Evolutionary conservation across 2,888 invertebrate genomes (phyloP).

Genomic region (Oithona nana): DNA sequence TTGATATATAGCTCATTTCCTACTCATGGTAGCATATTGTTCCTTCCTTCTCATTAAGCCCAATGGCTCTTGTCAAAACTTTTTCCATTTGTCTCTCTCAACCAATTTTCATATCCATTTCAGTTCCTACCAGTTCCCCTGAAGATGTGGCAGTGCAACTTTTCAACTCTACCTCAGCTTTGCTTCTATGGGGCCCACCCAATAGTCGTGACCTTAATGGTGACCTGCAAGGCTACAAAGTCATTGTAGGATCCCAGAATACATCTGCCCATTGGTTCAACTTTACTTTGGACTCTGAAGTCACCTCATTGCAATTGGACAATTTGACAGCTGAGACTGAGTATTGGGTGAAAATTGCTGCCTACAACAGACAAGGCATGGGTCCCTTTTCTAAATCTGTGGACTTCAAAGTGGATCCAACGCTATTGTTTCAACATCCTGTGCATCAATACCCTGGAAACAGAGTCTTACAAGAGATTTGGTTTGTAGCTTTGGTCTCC

Average conservation of each 20-base stretch:
- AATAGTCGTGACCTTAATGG: not conserved
- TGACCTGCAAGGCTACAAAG: slow-evolving; percentile 10
- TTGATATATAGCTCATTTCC: no score
- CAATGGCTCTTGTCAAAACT: no score
- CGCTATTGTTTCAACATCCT: not conserved
- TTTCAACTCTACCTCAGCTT: not conserved
- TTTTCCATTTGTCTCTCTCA: no score
- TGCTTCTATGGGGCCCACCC: slow-evolving; percentile 7
- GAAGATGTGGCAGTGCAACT: slow-evolving; percentile 1
- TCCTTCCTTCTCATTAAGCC: no score
- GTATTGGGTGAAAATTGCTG: slow-evolving; percentile 2
- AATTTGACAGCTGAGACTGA: not conserved
- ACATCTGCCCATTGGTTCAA: not conserved
- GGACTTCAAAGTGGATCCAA: not conserved
- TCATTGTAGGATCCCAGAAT: not conserved
- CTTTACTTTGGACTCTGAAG: slow-evolving; percentile 1
- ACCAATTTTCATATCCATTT: not conserved
- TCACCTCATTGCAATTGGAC: not conserved
- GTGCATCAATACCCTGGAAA: not conserved
- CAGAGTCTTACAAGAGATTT: slow-evolving; percentile 8
- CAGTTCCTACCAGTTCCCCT: slow-evolving; percentile 4
- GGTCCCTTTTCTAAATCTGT: not conserved
- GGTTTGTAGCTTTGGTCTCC: slow-evolving; percentile 12
- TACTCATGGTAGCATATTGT: no score
- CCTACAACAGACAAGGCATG: slow-evolving; percentile 3